A percentile compares a stretch with the other conserved stretches of the same genome.
phyloP scores from a whole-genome alignment of 53 echinoderm and acorn worm species.

The Mesocentrotus franciscanus region DNA sequence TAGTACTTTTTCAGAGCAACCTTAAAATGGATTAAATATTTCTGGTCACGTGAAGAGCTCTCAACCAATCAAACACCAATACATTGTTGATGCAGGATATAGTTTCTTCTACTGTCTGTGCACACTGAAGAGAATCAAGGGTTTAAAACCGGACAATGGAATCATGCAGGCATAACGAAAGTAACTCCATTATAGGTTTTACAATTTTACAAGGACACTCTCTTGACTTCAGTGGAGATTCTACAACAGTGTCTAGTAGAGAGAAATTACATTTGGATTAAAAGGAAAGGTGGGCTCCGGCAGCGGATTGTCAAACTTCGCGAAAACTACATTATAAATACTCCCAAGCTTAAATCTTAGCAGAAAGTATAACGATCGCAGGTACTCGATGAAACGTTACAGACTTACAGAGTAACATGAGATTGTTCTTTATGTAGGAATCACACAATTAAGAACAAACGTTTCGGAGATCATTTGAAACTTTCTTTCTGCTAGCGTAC shows the following conservation, averaged over 20 bases:
- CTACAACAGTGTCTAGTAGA: neutral
- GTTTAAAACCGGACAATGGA: constrained; percentile 13
- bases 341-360: neutral
- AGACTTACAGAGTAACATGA: neutral
- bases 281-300: neutral
- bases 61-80: too few relatives aligned
- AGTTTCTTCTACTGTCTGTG: neutral
- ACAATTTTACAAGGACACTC: constrained; percentile 2
- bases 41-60: too few relatives aligned
- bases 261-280: constrained; percentile 45
- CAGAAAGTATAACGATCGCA: neutral
- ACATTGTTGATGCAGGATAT: too few relatives aligned
- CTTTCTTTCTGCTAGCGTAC: neutral
- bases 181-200: neutral
- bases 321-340: neutral
- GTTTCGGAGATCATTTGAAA: neutral
- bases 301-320: neutral
- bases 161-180: neutral
- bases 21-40: too few relatives aligned
- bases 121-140: constrained; percentile 4
- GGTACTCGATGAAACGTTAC: too few relatives aligned
- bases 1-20: too few relatives aligned
- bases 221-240: neutral
- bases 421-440: neutral
- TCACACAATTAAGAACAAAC: neutral